Evolutionary conservation across 2,888 invertebrate genomes (phyloP), one percentile per base, ranked within the genome.

Genomic region (Tinea pellionella): DNA sequence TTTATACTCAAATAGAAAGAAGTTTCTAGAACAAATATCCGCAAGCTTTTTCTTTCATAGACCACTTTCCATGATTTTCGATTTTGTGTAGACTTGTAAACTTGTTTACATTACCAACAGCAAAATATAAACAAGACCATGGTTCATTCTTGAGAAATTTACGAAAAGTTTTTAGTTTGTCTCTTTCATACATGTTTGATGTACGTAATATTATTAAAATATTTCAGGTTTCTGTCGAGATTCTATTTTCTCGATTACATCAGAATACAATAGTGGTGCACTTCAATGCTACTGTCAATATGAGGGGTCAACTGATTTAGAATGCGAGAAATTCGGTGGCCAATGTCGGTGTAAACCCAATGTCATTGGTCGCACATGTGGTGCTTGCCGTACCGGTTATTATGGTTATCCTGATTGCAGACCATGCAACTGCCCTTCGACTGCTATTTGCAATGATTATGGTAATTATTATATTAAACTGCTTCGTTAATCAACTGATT

Each of bases 401-500:
- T 99, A 93, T 72, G 98, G 97, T 0, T 99, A 98, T 78, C 99
- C 99, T 0, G 92, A 97, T 69, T 99, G 99, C 78, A 91, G 91
- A 70, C 92, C 93, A 0, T 97, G 97, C 70, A 91, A 94, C 65
- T 97, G 97, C 72, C 96, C 97, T 0, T 90, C 92, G 0, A 93
- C 92, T 0, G 95, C 96, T 0, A 89, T 92, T 65, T 97, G 96
- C 67, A 94, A 96, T 67, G 90, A 92, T 0, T 88, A 89, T 51
- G 87, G 87, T 85, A 41, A 71, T n/a, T n/a, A n/a, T n/a, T n/a
- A n/a, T n/a, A n/a, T n/a, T n/a, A n/a, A n/a, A n/a, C 70, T 64
- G n/a, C n/a, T n/a, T n/a, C n/a, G n/a, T n/a, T n/a, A n/a, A 51
- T 51, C 18, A 2, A 19, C 6, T 19, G 6, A 42, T 32, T 24